phyloP scores from a whole-genome alignment of 2,888 invertebrate genomes.

The Exocentrus adspersus region DNA sequence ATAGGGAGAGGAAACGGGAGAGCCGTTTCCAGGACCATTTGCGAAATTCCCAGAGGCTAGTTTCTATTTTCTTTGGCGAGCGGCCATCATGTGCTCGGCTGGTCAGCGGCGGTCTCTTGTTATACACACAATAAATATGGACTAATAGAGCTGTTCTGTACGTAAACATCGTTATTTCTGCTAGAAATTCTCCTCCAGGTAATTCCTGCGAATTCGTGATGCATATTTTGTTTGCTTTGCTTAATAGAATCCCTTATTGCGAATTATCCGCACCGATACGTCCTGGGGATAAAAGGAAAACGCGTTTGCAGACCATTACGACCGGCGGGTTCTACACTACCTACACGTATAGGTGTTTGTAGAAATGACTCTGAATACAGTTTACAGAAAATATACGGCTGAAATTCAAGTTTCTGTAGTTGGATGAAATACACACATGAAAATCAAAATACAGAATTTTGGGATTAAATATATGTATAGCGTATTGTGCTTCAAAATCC shows the following conservation, averaged over 20 bases:
- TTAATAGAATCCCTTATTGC: conserved; percentile 48
- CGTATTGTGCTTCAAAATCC: too few relatives aligned
- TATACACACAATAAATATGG: conserved; percentile 62
- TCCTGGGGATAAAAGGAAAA: conserved; percentile 26
- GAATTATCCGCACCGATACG: conserved; percentile 44
- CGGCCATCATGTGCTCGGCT: conserved; percentile 56
- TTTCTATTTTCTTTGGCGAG: conserved; percentile 56
- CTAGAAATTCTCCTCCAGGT: conserved; percentile 54
- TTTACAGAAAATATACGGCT: too few relatives aligned
- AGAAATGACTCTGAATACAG: too few relatives aligned
- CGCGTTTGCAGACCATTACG: conserved; percentile 20
- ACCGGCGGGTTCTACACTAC: too few relatives aligned
- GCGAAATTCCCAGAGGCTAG: conserved; percentile 56
- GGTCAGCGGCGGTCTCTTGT: conserved; percentile 54
- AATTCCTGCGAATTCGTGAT: conserved; percentile 48
- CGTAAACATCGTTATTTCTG: conserved; percentile 63
- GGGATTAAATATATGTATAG: too few relatives aligned
- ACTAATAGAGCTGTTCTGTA: conserved; percentile 61
- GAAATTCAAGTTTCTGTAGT: too few relatives aligned
- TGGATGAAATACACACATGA: too few relatives aligned
- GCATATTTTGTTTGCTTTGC: conserved; percentile 52
- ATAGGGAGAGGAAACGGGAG: conserved; percentile 5
- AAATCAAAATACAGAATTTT: too few relatives aligned
- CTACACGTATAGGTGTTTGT: not conserved
- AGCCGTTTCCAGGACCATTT: conserved; percentile 46